These are phyloP conservation scores for Rhagoletis zephyria DNA, from an alignment of 1,140 invertebrate species.

Conservation along the genomic window DNA sequence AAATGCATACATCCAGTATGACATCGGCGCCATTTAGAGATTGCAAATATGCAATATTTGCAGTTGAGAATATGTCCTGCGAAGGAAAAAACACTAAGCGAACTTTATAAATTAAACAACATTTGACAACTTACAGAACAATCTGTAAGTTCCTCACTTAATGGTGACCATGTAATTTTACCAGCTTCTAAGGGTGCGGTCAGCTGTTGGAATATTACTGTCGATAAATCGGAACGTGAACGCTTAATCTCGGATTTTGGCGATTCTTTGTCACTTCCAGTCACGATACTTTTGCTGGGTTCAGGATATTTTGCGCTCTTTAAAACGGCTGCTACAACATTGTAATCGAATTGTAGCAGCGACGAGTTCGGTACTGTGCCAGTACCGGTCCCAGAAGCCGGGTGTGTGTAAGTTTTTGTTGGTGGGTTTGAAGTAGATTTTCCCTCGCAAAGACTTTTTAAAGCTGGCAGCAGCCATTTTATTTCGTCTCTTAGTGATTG, in stretches of 20 bases:
- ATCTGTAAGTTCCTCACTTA: slow-evolving; percentile 69
- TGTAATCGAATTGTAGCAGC: slow-evolving; percentile 65
- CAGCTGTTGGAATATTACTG: slow-evolving; percentile 79
- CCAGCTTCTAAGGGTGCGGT: slow-evolving; percentile 76
- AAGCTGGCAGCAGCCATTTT: slow-evolving; percentile 68
- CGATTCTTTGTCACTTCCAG: slow-evolving; percentile 76
- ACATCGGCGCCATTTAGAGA: slow-evolving; percentile 69
- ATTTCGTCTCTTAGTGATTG: slow-evolving; percentile 60
- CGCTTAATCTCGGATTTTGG: slow-evolving; percentile 77
- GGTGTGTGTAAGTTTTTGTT: slow-evolving; percentile 35
- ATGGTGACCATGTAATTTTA: slow-evolving; percentile 70
- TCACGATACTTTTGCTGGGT: slow-evolving; percentile 63
- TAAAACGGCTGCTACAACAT: slow-evolving; percentile 64
- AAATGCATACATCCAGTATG: slow-evolving; percentile 66
- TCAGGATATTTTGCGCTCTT: slow-evolving; percentile 69
- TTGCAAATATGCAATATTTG: slow-evolving; percentile 76
- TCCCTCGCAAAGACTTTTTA: slow-evolving; percentile 70
- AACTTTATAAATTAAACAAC: neutral
- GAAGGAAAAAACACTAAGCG: slow-evolving; percentile 55
- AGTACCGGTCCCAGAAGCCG: neutral
- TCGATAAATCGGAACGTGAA: slow-evolving; percentile 78
- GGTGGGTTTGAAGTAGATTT: slow-evolving; percentile 47
- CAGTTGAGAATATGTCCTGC: slow-evolving; percentile 76
- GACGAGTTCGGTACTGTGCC: neutral
- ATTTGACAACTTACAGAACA: slow-evolving; percentile 64